A percentile compares a stretch with the other conserved stretches of the same genome.
Evolutionary conservation across 2,113 vertebrate genomes (phyloP).

Genomic region (Anseranas semipalmata): DNA sequence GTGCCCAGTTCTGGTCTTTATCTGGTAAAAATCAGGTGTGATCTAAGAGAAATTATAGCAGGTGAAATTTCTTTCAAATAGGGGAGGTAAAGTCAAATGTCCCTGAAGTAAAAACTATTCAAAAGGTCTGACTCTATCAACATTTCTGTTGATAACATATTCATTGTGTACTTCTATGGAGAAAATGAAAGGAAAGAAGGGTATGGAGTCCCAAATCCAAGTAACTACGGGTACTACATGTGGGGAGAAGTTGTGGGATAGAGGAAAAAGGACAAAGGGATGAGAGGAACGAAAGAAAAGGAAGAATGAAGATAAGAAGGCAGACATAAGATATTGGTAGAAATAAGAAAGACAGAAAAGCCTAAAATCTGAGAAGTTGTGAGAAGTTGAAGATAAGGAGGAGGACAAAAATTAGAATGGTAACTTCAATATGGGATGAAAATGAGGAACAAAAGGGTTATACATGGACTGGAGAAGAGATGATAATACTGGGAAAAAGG

Average conservation of each 20-base stretch:
- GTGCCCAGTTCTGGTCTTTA: background rate
- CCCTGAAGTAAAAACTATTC: background rate
- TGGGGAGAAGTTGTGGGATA: background rate
- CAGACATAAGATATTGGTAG: background rate
- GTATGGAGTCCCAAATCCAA: background rate
- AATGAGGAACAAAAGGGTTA: background rate
- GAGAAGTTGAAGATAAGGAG: background rate
- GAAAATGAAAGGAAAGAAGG: background rate
- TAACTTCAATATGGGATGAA: background rate
- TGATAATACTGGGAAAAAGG: background rate
- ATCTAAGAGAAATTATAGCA: background rate
- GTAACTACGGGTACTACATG: background rate
- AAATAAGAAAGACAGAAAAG: background rate
- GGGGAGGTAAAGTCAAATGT: background rate
- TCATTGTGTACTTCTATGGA: background rate
- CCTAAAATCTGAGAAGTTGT: background rate
- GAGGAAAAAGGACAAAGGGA: background rate
- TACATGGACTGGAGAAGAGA: background rate
- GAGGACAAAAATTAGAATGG: background rate
- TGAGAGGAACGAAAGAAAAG: background rate
- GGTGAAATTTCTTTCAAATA: background rate
- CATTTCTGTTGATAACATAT: background rate
- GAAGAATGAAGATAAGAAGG: background rate
- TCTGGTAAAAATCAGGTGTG: background rate
- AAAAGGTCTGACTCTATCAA: background rate